phyloP scores from a whole-genome alignment of 1,140 invertebrate species.

The Apis florea region DNA sequence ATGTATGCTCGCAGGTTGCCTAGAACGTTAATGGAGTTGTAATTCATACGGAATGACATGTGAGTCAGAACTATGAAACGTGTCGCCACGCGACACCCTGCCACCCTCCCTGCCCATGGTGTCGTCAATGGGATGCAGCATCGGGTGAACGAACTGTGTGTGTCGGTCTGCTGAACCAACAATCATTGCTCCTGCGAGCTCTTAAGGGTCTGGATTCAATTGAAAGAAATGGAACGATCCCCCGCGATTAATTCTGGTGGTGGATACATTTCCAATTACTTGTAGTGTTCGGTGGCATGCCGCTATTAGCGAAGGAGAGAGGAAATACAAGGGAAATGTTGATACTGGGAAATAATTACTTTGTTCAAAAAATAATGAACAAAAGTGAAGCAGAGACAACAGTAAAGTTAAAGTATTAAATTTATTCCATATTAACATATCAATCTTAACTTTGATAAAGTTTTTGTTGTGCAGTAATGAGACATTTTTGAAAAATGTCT shows the following conservation, averaged over 20 bases:
- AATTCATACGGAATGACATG: conserved; percentile 67
- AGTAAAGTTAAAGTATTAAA: no score
- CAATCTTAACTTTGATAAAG: background rate
- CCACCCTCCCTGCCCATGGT: conserved; percentile 6
- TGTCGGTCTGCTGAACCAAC: conserved; percentile 6
- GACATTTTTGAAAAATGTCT: no score
- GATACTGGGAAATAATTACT: no score
- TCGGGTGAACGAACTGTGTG: conserved; percentile 9
- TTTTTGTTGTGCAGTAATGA: background rate
- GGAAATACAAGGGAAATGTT: no score
- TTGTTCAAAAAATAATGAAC: no score
- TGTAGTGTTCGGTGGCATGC: background rate
- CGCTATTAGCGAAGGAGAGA: no score
- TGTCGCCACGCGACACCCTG: conserved; percentile 60
- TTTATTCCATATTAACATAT: background rate
- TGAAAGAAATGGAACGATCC: conserved; percentile 44
- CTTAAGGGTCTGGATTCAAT: conserved; percentile 22
- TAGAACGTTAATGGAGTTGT: conserved; percentile 72
- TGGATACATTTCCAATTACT: background rate
- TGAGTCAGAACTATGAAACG: conserved; percentile 61
- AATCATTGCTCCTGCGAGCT: background rate
- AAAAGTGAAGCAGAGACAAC: no score
- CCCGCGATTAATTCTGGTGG: conserved; percentile 13
- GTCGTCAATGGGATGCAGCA: conserved; percentile 40
- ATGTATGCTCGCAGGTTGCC: conserved; percentile 52